Percentiles rank a stretch among this genome's conserved stretches.
These are phyloP conservation scores for Patella caerulea DNA, from an alignment of 2,888 invertebrate genomes.

Conservation along the genomic window DNA sequence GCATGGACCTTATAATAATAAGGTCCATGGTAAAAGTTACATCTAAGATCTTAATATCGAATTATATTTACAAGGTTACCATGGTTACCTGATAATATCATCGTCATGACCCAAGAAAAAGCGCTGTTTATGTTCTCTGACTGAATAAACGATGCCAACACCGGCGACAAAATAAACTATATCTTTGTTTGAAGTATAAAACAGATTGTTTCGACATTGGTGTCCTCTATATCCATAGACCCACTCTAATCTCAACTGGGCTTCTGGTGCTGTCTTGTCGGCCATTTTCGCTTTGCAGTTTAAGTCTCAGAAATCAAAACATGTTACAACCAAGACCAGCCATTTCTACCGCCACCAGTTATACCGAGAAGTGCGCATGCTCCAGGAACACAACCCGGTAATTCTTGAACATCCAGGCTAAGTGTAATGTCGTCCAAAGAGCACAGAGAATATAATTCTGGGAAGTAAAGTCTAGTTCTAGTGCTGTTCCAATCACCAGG, in stretches of 20 bases:
- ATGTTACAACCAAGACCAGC: conserved; percentile 14
- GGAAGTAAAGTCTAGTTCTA: too few species aligned
- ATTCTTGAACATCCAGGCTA: too few species aligned
- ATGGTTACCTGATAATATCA: conserved; percentile 71
- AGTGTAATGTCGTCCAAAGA: too few species aligned
- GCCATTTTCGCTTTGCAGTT: conserved; percentile 43
- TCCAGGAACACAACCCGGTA: not conserved
- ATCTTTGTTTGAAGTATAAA: conserved; percentile 68
- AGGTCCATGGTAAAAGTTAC: too few species aligned
- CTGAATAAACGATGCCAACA: conserved; percentile 72
- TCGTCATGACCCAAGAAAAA: conserved; percentile 73
- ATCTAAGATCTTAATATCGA: too few species aligned
- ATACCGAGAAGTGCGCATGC: not conserved
- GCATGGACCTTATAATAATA: too few species aligned
- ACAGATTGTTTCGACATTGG: conserved; percentile 71
- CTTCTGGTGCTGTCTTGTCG: conserved; percentile 65
- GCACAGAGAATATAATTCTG: too few species aligned
- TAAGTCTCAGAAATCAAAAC: conserved; percentile 11
- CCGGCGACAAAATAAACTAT: conserved; percentile 73
- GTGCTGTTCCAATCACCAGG: too few species aligned
- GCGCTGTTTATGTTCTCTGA: conserved; percentile 66
- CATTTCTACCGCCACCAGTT: conserved; percentile 27
- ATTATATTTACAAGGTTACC: not conserved
- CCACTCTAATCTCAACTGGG: conserved; percentile 71
- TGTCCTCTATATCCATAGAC: conserved; percentile 73